Evolutionary conservation across 2,888 invertebrate species (phyloP).

Genomic region (Agrilus mali): DNA sequence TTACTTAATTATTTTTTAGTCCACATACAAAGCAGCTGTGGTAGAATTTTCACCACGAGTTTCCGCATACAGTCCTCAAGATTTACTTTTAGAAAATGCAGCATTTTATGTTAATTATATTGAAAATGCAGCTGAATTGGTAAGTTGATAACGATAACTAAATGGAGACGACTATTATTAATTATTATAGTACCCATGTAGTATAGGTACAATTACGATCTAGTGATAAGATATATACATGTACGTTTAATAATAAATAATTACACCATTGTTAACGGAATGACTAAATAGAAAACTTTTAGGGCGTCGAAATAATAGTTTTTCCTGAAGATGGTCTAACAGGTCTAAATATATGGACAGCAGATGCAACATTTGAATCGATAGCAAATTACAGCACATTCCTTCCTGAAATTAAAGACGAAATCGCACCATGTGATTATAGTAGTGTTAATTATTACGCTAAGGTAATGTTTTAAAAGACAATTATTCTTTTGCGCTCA

Average conservation of each 20-base stretch:
- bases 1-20: constrained; percentile 3
- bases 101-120: background rate
- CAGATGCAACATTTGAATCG: background rate
- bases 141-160: background rate
- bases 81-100: background rate
- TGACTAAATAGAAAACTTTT: background rate
- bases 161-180: too few relatives aligned
- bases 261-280: too few relatives aligned
- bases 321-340: constrained; percentile 10
- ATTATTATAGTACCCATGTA: too few relatives aligned
- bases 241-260: too few relatives aligned
- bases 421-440: constrained; percentile 10
- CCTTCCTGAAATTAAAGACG: constrained; percentile 9
- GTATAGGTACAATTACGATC: too few relatives aligned
- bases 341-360: constrained; percentile 2
- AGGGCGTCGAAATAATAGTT: constrained; percentile 9
- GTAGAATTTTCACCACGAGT: constrained; percentile 4
- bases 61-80: background rate
- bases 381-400: constrained; percentile 4
- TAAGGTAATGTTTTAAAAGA: constrained; percentile 3
- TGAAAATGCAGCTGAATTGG: background rate
- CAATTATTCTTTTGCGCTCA: background rate
- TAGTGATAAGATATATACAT: too few relatives aligned
- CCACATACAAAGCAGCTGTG: constrained; percentile 6
- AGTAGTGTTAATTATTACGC: constrained; percentile 1